Percentiles rank a stretch among this genome's conserved stretches.
Conservation (phyloP, 2,797 vertebrate species). For the Phalloptychus januarius region DNA sequence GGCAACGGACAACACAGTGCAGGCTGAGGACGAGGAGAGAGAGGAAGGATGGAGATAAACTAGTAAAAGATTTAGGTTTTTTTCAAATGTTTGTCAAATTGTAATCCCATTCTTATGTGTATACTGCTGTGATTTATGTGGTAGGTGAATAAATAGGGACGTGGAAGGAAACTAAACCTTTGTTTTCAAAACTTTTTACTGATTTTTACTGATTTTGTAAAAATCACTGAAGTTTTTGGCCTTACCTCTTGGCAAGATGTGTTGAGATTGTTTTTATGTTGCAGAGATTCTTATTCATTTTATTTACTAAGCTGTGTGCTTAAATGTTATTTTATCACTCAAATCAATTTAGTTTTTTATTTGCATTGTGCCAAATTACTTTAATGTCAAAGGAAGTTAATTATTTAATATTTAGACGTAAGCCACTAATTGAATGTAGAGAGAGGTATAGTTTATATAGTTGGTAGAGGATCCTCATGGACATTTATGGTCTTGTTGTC, state of each 20-base stretch:
- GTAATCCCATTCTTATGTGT: neutral
- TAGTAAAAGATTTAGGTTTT: neutral
- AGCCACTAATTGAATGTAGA: no score
- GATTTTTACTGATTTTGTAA: neutral
- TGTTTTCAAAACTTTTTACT: neutral
- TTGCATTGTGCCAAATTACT: no score
- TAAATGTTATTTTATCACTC: no score
- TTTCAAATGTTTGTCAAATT: neutral
- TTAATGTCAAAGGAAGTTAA: no score
- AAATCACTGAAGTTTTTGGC: neutral
- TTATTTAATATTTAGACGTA: no score
- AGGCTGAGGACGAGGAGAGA: slow-evolving; percentile 29
- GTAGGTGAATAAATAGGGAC: neutral
- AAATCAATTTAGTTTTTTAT: no score
- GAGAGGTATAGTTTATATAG: no score
- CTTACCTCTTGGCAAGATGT: neutral
- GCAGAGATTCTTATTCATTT: neutral
- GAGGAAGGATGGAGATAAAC: neutral
- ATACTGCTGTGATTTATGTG: neutral
- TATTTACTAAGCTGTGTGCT: no score
- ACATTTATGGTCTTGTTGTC: no score
- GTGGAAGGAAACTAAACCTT: neutral
- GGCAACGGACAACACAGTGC: slow-evolving; percentile 39
- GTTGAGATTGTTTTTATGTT: neutral
- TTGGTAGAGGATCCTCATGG: no score